These are phyloP conservation scores for Whitmania pigra DNA, from an alignment of 1,140 invertebrate species.

Conservation along the genomic window DNA sequence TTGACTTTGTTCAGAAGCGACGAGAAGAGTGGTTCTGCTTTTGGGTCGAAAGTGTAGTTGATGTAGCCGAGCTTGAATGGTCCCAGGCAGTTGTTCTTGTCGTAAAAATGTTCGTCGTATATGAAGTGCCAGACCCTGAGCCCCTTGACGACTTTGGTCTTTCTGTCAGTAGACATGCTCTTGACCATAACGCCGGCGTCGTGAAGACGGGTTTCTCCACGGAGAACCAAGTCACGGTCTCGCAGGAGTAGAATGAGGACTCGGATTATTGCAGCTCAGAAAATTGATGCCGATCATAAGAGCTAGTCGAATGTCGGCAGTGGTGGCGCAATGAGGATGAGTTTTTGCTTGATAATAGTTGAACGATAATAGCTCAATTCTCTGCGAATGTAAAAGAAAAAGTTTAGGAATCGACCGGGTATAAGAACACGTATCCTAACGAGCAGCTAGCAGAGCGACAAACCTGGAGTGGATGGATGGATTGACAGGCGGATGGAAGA, in stretches of 20 bases:
- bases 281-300: too few species aligned
- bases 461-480: too few species aligned
- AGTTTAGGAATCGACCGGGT: too few species aligned
- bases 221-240: slow-evolving; percentile 54
- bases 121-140: slow-evolving; percentile 21
- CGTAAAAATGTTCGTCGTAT: slow-evolving; percentile 16
- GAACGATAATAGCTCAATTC: too few species aligned
- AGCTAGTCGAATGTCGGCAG: too few species aligned
- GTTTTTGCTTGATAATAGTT: too few species aligned
- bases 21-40: background rate
- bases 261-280: too few species aligned
- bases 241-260: slow-evolving; percentile 19
- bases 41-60: slow-evolving; percentile 18
- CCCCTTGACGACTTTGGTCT: slow-evolving; percentile 18
- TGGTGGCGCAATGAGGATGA: too few species aligned
- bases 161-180: slow-evolving; percentile 21
- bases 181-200: slow-evolving; percentile 13
- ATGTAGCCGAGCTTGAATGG: slow-evolving; percentile 20
- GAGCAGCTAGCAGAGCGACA: too few species aligned
- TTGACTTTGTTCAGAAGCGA: slow-evolving; percentile 13
- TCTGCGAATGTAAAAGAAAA: too few species aligned
- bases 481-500: too few species aligned
- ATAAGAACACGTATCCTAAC: too few species aligned
- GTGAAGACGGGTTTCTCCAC: slow-evolving; percentile 38
- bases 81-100: background rate